Conservation (phyloP, 2,797 vertebrate species). For the Epinephelus awoara region DNA sequence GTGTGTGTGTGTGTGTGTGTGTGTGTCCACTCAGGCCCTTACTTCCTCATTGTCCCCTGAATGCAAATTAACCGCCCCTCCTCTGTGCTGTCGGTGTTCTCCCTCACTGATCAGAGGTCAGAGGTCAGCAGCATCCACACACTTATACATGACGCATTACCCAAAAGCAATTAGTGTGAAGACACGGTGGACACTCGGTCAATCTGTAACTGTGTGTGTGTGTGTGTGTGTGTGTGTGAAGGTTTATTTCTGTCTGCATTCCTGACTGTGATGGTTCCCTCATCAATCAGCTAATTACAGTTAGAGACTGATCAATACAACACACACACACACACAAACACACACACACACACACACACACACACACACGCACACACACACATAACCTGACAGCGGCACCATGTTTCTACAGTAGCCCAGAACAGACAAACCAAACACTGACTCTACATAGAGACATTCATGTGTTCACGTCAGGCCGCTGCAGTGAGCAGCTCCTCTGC, state of each 20-base stretch:
- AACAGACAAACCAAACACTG: no score
- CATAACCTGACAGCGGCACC: neutral
- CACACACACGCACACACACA: neutral
- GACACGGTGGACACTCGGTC: neutral
- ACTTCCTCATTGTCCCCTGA: constrained; percentile 18
- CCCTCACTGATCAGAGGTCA: constrained; percentile 62
- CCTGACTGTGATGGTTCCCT: constrained; percentile 13
- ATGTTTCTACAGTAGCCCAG: no score
- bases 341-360: no score
- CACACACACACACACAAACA: neutral
- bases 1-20: neutral
- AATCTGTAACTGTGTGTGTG: constrained; percentile 30
- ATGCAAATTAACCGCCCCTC: constrained; percentile 26
- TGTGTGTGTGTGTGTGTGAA: neutral
- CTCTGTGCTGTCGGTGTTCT: constrained; percentile 53
- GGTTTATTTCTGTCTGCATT: constrained; percentile 26
- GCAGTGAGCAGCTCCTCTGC: no score
- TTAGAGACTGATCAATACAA: constrained; percentile 25
- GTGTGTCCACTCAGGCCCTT: neutral
- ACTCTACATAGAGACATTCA: no score
- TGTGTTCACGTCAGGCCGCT: no score
- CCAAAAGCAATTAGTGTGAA: constrained; percentile 43
- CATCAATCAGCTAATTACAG: constrained; percentile 55
- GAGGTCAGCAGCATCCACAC: constrained; percentile 53
- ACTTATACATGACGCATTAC: constrained; percentile 70